Conservation (phyloP, 2,113 vertebrate genomes). For the Carassius gibelio region DNA sequence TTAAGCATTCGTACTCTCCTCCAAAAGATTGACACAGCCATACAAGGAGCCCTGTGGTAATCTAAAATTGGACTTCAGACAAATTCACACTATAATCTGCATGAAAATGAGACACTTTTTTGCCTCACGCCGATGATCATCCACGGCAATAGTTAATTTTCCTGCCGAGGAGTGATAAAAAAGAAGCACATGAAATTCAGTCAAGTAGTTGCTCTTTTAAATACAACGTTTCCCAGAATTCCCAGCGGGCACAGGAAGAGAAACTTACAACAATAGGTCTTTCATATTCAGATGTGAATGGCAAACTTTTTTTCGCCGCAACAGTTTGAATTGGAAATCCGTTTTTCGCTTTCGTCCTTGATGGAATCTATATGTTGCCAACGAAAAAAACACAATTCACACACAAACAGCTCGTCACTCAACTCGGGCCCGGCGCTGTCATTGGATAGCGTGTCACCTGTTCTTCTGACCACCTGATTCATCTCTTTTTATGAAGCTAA, state of each 20-base stretch:
- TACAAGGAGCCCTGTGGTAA: constrained; percentile 53
- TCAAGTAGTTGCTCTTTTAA: constrained; percentile 58
- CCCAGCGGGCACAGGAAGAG: constrained; percentile 39
- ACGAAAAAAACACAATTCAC: background rate
- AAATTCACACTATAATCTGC: constrained; percentile 58
- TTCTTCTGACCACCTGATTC: constrained; percentile 33
- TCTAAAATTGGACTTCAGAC: constrained; percentile 57
- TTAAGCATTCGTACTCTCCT: constrained; percentile 50
- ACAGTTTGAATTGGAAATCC: constrained; percentile 51
- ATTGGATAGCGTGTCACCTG: constrained; percentile 28
- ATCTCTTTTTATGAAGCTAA: constrained; percentile 35
- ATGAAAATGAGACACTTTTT: constrained; percentile 46
- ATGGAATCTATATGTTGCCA: background rate
- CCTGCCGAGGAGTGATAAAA: constrained; percentile 55
- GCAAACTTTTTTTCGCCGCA: constrained; percentile 37
- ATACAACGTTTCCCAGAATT: constrained; percentile 52
- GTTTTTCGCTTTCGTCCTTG: constrained; percentile 16
- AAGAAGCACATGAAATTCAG: constrained; percentile 47
- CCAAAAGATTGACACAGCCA: constrained; percentile 50
- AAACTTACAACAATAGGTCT: constrained; percentile 41
- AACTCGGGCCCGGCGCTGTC: background rate
- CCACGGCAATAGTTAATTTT: constrained; percentile 49
- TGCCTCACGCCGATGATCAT: constrained; percentile 45
- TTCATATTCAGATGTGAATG: constrained; percentile 58
- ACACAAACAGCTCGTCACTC: background rate